phyloP scores from a whole-genome alignment of 2,113 vertebrate species.

The Pseudorasbora parva region DNA sequence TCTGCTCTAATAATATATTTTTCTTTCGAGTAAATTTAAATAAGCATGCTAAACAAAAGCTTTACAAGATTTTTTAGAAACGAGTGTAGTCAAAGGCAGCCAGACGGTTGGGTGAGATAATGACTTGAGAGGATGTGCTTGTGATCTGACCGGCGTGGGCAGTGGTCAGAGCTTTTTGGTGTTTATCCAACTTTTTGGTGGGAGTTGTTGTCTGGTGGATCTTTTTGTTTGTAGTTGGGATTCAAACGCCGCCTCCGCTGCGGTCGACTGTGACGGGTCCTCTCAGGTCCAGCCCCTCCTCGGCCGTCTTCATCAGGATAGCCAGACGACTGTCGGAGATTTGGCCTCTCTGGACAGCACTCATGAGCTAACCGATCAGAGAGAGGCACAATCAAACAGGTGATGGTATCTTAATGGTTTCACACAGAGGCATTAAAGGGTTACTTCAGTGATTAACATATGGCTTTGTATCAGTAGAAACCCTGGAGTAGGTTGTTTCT shows the following conservation, averaged over 20 bases:
- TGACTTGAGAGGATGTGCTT: constrained; percentile 20
- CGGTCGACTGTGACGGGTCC: constrained; percentile 89
- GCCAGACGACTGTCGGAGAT: constrained; percentile 93
- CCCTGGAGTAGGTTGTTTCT: no score
- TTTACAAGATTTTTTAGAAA: not conserved
- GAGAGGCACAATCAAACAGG: constrained; percentile 11
- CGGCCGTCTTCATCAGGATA: constrained; percentile 90
- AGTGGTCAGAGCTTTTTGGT: not conserved
- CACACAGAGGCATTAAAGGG: not conserved
- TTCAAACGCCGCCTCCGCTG: constrained; percentile 91
- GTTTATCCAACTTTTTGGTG: not conserved
- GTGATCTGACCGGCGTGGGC: constrained; percentile 24
- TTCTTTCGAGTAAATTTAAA: constrained; percentile 55
- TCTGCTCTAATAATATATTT: not conserved
- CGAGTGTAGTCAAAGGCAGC: not conserved
- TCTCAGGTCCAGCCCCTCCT: constrained; percentile 86
- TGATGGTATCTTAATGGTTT: not conserved
- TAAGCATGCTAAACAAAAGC: constrained; percentile 51
- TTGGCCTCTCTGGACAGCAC: constrained; percentile 91
- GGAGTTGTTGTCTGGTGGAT: constrained; percentile 2
- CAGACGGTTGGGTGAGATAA: not conserved
- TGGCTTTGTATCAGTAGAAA: no score
- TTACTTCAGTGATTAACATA: no score
- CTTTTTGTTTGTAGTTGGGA: not conserved
- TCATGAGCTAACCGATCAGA: constrained; percentile 86